Percentiles rank a stretch among this genome's conserved stretches.
Evolutionary conservation across 1,140 invertebrate genomes (phyloP).

Genomic region (Ylistrum balloti): DNA sequence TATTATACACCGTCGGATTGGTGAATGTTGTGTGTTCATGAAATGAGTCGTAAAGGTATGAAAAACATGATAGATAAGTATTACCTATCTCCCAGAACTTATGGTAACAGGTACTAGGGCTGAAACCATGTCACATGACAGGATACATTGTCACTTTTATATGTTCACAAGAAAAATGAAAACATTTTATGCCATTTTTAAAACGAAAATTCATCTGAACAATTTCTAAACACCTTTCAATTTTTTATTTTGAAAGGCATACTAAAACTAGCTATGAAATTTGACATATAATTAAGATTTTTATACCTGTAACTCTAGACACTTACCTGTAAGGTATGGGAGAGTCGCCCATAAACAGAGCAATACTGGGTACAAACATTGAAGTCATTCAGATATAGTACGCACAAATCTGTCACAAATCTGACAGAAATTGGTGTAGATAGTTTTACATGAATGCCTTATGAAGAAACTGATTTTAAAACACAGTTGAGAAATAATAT

Average conservation of each 20-base stretch:
- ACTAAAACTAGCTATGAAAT: background rate
- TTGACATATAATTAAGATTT: background rate
- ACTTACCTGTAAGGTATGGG: background rate
- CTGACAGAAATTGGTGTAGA: no score
- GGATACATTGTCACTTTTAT: background rate
- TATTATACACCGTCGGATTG: background rate
- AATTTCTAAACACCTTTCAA: constrained; percentile 9
- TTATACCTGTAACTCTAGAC: background rate
- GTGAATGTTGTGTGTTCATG: background rate
- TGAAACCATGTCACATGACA: background rate
- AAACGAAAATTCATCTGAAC: background rate
- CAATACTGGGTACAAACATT: no score
- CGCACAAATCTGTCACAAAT: no score
- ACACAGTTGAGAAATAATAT: no score
- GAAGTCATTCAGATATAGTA: no score
- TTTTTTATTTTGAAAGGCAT: background rate
- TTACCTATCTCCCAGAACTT: background rate
- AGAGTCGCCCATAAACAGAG: no score
- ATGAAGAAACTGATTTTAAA: no score
- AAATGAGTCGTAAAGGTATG: background rate
- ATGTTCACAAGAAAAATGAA: background rate
- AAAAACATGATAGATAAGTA: background rate
- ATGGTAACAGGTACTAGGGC: background rate
- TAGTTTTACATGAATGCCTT: no score
- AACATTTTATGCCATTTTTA: constrained; percentile 4